phyloP scores from a whole-genome alignment of 1,140 invertebrate species.

The Camponotus vicinus region DNA sequence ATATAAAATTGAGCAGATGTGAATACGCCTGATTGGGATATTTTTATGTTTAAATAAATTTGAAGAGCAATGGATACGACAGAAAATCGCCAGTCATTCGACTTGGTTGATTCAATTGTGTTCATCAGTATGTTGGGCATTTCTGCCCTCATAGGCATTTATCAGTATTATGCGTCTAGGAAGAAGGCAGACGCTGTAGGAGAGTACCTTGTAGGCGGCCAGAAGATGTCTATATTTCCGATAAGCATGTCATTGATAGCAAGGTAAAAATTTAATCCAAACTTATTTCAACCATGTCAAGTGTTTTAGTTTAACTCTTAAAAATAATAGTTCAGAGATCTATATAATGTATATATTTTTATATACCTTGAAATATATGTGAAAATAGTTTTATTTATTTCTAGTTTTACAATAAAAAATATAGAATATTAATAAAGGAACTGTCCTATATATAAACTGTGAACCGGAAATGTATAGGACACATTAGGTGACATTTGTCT shows the following conservation, averaged over 20 bases:
- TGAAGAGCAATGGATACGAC: not conserved
- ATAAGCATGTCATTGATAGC: constrained; percentile 89
- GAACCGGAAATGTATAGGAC: constrained; percentile 43
- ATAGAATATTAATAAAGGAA: constrained; percentile 6
- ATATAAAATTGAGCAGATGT: constrained; percentile 4
- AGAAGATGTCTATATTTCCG: constrained; percentile 88
- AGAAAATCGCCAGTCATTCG: constrained; percentile 78
- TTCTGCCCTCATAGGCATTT: constrained; percentile 89
- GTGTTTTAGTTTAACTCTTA: not conserved
- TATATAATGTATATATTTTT: not conserved
- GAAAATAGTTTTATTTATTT: not conserved
- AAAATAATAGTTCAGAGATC: not conserved
- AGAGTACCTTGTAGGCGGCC: constrained; percentile 89
- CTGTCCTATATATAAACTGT: not conserved
- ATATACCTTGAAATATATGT: not conserved
- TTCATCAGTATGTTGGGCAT: constrained; percentile 88
- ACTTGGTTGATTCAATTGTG: constrained; percentile 87
- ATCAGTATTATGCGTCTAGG: constrained; percentile 88
- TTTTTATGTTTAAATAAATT: not conserved
- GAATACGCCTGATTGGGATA: not conserved
- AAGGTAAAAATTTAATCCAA: constrained; percentile 83
- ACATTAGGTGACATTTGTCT: constrained; percentile 35
- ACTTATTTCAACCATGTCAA: not conserved
- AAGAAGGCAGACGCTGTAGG: constrained; percentile 87
- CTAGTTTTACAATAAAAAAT: not conserved